Base-by-base conservation (phyloP, 2,797 vertebrate species). In the Halcyon chelicuti region DNA sequence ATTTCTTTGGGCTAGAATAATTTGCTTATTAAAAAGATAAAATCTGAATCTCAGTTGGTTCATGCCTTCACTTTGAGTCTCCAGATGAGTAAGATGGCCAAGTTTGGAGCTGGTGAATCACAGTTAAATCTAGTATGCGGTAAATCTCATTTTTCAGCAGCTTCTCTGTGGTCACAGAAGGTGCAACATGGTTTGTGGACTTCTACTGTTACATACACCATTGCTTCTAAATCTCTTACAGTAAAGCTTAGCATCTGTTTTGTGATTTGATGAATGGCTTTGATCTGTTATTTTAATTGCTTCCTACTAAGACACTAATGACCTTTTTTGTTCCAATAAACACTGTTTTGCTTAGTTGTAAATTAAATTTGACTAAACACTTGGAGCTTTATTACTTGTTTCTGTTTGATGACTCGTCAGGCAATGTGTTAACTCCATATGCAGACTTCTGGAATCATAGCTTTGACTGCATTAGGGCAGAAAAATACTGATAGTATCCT, bases 311-410 rank as follows among this genome's bases (percentile, higher is more conserved):
- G 97, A 97, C 93, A 97, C 91, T 98, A 98, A 98, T 98, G 97
- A 98, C 96, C 97, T 98, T 98, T 98, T 98, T 98, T 98, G 95
- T 98, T 98, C 97, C 96, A 98, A 96, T 98, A 98, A 98, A 98
- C 94, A 97, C 97, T 96, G 95, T 96, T 98, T 97, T 96, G 94
- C 96, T 98, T 97, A 97, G 96, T 96, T 97, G 96, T 98, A 98
- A 98, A 98, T 98, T 97, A 98, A 98, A 97, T 97, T 97, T 97
- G 97, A 96, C 97, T 96, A 97, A 98, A 97, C 93, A 96, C 93
- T 98, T 93, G 73, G 94, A 97, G 88, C 87, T 94, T 95, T 96
- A 96, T 96, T 97, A 96, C 96, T 97, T 96, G n/a, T 82, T 96
- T 83, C 92, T 96, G 67, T 97, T 94, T 91, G 90, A 75, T 93